Base-by-base conservation (phyloP, 2,888 invertebrate species). In the Mesorhabditis sp. region DNA sequence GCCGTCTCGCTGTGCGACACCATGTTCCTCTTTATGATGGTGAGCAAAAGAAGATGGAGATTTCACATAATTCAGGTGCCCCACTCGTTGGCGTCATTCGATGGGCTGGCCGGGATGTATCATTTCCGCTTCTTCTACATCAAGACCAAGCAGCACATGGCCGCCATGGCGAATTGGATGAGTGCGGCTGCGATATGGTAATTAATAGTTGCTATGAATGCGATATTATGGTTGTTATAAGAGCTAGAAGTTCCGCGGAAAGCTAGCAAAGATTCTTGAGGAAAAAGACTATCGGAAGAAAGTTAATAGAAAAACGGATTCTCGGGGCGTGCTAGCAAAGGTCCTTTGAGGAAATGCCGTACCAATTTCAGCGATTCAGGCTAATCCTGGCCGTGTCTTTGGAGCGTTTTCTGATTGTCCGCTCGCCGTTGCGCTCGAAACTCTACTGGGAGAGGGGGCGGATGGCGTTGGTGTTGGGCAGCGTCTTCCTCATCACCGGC, bases 131-230 rank as follows among this genome's bases (percentile, higher is more conserved):
- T 76, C 67, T 82, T 80, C 71, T 84, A 84, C 73, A 73, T 82
- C 65, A 74, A 79, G 58, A 75, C 72, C n/a, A 74, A 78, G 64
- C 80, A 80, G 69, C 82, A 83, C 72, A 76, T 85, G 42, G 79
- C 80, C 0, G 84, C 83, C 41, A 74, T 84, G 5, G 83, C 82
- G 4, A 84, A 84, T 69, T 84, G 84, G 84, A 77, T 82, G 76
- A 82, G 82, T 45, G 84, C 84, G 4, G 79, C 79, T 4, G 82
- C 84, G 28, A 85, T 83, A 71, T 84, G 84, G 84, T 80, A 70
- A 45, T 65, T 44, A 41, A 45, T 64, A n/a, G 13, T 45, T 28
- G 28, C 42, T 4, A 6, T 4, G 5, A 42, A 64, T 41, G 43
- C 7, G 4, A 28, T 28, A 28, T 28, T 28, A 28, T 28, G 28